Evolutionary conservation across 2,888 invertebrate genomes (phyloP), one percentile per base, ranked within the genome.

Genomic region (Biston stratarius): DNA sequence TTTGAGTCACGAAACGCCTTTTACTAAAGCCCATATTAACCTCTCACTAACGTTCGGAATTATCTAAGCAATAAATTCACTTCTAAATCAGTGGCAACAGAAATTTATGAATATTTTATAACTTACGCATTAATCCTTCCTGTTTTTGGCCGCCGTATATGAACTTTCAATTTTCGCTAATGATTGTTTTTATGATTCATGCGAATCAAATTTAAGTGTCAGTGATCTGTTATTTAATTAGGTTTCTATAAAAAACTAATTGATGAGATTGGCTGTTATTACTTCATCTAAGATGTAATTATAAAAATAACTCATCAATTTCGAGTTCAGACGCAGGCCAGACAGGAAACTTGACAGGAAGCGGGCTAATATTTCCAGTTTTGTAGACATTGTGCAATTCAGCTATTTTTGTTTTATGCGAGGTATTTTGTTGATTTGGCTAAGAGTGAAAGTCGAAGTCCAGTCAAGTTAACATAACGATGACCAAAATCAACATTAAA

Each of bases 381-480:
- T 47, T 10, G 5, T 12, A 47, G 9, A 24, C n/a, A 48, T 56
- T 62, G 40, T 33, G 55, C 14, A 62, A 49, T 44, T 49, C 14
- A 8, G 42, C 56, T 56, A 47, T 62, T 62, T 63, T 38, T 9
- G 14, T 33, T 59, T 47, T 56, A 59, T 47, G 42, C 14, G 12
- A 34, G 38, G 7, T 47, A 58, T 58, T 47, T 47, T 47, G 44
- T 49, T 14, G 33, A 63, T 56, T 63, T 55, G 44, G 55, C 51
- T 67, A 42, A 14, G 48, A 66, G 69, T 63, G 69, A 73, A 72
- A 72, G 70, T 67, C 5, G 71, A 72, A 72, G 70, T 67, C 5
- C 10, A 12, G 34, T 52, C 12, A 58, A 34, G 53, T 47, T 57
- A 47, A 33, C 49, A 52, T 67, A 67, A 64, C 51, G 61, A 71